These are phyloP conservation scores for Pseudoatta argentina DNA, from an alignment of 1,140 invertebrate genomes.

Conservation along the genomic window DNA sequence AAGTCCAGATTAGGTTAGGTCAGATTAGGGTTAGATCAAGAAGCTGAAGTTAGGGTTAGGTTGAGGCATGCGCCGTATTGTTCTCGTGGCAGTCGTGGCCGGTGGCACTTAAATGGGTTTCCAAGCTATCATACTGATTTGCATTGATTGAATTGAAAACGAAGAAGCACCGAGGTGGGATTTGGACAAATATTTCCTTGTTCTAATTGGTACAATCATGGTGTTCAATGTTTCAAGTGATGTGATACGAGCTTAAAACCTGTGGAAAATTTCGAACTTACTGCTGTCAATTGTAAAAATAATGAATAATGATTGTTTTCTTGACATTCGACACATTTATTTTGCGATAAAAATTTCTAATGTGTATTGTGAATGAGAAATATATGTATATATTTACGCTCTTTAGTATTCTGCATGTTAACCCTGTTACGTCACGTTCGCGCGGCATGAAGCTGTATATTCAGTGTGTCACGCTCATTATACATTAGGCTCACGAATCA, in stretches of 20 bases:
- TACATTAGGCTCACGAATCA: too few relatives aligned
- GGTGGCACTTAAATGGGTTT: too few relatives aligned
- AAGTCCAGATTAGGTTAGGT: background rate
- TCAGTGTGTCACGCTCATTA: background rate
- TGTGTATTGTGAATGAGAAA: background rate
- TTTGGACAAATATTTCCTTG: background rate
- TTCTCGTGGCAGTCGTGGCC: background rate
- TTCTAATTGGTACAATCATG: background rate
- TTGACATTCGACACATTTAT: background rate
- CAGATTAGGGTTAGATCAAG: background rate
- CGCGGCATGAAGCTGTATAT: background rate
- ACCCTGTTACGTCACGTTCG: conserved; percentile 4
- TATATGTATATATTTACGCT: too few relatives aligned
- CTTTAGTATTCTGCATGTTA: background rate
- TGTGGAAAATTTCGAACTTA: background rate
- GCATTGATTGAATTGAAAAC: background rate
- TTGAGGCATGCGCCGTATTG: background rate
- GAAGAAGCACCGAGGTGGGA: background rate
- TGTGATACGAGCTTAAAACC: background rate
- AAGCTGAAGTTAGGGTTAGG: background rate
- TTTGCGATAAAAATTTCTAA: background rate
- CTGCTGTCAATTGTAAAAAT: background rate
- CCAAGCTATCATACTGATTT: too few relatives aligned
- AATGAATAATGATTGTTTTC: background rate
- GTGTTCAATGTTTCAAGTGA: background rate